Evolutionary conservation across 1,140 invertebrate genomes (phyloP), one percentile per base, ranked within the genome.

Genomic region (Spodoptera frugiperda): DNA sequence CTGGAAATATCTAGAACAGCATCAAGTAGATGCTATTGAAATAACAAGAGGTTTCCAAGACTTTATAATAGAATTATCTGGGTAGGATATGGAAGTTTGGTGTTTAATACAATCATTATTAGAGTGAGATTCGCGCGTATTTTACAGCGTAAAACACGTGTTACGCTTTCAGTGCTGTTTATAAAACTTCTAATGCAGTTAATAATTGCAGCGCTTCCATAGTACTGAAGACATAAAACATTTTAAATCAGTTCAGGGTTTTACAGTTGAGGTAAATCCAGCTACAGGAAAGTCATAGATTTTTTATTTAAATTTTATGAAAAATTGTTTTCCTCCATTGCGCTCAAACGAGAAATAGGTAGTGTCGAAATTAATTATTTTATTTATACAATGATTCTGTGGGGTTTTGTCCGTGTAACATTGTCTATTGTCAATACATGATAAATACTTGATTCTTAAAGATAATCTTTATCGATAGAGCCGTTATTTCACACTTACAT

Each of bases 381-480:
- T 54, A 54, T 21, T 54, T 8, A 1, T 9, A 39, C 6, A 39
- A 39, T 8, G 33, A 39, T 39, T 39, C 33, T 39, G 33, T 39
- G 33, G 6, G 9, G 5, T 39, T 39, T 39, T 9, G 5, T 6
- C 33, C 33, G 5, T 39, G 8, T 53, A 53, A 53, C 12, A 14
- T 9, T 15, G 6, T 55, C 25, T 30, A 14, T 12, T 55, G 54
- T 25, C 19, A 21, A 54, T 54, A 30, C 10, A n/a, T 33, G 57
- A 61, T 61, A 61, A 39, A 15, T 8, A 17, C 30, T 61, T 54
- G 19, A 21, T 54, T 21, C 30, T 9, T 39, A 17, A 1, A 61
- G 57, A 61, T 61, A 39, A 61, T 61, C 14, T 39, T 39, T 15
- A 63, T 17, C 39, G 15, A 44, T 63, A 44, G 59, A 14, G 25